phyloP scores from a whole-genome alignment of 2,113 vertebrate species.

The Ellobius talpinus region DNA sequence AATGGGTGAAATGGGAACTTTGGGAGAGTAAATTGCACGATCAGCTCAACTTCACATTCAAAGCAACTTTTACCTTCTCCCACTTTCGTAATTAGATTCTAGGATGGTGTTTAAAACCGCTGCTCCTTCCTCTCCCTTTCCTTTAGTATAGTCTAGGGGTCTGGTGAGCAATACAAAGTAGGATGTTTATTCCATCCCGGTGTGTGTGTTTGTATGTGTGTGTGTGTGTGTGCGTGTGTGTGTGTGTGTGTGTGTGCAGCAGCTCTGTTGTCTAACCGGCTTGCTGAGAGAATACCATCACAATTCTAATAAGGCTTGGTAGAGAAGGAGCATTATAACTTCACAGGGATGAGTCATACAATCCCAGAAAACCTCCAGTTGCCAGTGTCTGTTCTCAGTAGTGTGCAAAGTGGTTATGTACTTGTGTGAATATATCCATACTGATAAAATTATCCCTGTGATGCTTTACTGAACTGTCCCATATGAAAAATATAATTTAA shows the following conservation, averaged over 20 bases:
- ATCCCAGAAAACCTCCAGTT: background rate
- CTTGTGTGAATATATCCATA: constrained; percentile 33
- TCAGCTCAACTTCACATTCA: constrained; percentile 51
- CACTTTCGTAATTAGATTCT: constrained; percentile 49
- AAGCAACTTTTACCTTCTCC: constrained; percentile 29
- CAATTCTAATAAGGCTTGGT: constrained; percentile 23
- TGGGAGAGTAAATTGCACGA: constrained; percentile 24
- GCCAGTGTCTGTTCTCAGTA: background rate
- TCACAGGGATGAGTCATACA: background rate
- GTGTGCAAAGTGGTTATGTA: background rate
- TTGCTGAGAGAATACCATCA: background rate
- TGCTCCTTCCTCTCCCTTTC: constrained; percentile 33
- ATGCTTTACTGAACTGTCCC: background rate
- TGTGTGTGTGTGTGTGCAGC: background rate
- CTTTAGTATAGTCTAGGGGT: constrained; percentile 29
- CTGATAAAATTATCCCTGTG: background rate
- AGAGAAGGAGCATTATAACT: background rate
- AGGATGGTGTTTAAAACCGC: constrained; percentile 49
- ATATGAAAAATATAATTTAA: constrained; percentile 1
- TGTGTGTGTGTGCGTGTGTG: background rate
- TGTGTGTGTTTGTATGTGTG: background rate
- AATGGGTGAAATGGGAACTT: background rate
- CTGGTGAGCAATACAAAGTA: constrained; percentile 46
- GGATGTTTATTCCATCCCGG: background rate
- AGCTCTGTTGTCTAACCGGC: background rate